A percentile compares a stretch with the other conserved stretches of the same genome.
Evolutionary conservation across 2,113 vertebrate species (phyloP).

Genomic region (Felis catus): DNA sequence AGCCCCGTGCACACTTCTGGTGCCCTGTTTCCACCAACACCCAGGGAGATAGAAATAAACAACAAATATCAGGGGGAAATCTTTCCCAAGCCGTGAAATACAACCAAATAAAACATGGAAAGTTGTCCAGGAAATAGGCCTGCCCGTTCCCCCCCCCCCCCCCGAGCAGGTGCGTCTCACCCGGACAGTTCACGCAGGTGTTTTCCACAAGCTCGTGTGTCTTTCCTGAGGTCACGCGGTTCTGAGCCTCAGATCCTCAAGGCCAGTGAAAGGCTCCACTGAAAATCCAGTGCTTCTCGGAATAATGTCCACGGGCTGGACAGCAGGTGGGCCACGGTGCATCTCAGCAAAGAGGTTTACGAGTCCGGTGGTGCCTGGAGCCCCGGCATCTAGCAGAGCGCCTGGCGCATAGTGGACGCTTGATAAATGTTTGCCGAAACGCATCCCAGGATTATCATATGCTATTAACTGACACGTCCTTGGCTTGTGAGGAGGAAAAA

Average conservation of each 20-base stretch:
- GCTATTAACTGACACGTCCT: background rate
- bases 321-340: fast-evolving
- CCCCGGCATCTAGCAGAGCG: background rate
- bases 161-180: background rate
- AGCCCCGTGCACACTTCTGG: background rate
- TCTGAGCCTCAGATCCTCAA: background rate
- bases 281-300: background rate
- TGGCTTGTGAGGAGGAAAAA: background rate
- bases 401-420: background rate
- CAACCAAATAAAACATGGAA: background rate
- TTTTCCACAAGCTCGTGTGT: background rate
- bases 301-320: background rate
- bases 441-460: background rate
- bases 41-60: background rate
- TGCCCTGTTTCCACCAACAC: background rate
- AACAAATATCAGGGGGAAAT: background rate
- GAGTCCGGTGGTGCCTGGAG: background rate
- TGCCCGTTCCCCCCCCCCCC: background rate
- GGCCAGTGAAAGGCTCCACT: background rate
- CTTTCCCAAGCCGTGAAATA: constrained; percentile 28
- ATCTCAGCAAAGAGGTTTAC: background rate
- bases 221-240: background rate
- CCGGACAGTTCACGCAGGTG: background rate
- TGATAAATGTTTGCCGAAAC: background rate
- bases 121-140: background rate